Conservation (phyloP, 2,113 vertebrate genomes). For the Motacilla tschutschensis region DNA sequence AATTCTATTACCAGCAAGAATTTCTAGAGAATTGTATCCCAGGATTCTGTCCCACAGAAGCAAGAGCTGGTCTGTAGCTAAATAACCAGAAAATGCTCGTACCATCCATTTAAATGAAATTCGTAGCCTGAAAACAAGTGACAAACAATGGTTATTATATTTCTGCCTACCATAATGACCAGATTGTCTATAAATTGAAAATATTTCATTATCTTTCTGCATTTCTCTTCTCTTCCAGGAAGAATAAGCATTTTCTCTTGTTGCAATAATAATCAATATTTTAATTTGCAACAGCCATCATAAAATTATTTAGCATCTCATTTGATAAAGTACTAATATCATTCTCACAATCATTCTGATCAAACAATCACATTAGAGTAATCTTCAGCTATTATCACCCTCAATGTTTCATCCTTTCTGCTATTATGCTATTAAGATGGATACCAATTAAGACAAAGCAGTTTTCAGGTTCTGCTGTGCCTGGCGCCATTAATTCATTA, state of each 20-base stretch:
- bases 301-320: neutral
- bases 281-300: neutral
- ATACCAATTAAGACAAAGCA: neutral
- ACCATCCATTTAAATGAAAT: conserved; percentile 99
- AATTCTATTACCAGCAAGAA: conserved; percentile 84
- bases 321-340: neutral
- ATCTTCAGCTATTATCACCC: neutral
- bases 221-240: neutral
- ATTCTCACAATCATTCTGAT: neutral
- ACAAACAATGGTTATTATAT: neutral
- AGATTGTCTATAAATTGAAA: neutral
- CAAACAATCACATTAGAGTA: neutral
- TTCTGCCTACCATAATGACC: neutral
- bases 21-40: conserved; percentile 92
- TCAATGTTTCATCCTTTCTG: neutral
- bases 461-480: neutral
- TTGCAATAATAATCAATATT: neutral
- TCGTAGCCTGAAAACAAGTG: conserved; percentile 78
- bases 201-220: neutral
- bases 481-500: neutral
- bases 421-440: neutral
- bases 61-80: conserved; percentile 95
- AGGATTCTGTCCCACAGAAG: conserved; percentile 96
- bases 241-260: neutral
- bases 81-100: conserved; percentile 94